Base-by-base conservation (phyloP, 2,888 invertebrate genomes). In the Scaptodrosophila latifasciaeformis region DNA sequence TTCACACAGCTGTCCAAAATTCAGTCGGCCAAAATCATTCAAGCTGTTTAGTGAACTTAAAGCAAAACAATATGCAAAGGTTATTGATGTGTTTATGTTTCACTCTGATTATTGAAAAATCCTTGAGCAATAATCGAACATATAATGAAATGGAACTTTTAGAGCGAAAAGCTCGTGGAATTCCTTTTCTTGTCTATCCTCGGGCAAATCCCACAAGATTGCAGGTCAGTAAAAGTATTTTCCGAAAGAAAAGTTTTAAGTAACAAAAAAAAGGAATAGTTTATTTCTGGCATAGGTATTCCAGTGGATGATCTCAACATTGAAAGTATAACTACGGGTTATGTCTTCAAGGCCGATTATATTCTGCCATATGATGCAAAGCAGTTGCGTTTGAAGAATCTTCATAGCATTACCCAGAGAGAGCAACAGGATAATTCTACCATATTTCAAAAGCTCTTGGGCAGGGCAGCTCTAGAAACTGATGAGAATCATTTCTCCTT, bases 271-370 rank as follows among this genome's bases (percentile, higher is more conserved):
- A 24, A 24, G 24, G 7, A 7, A 3, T 24, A 65, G 69, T 46
- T 67, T 49, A 61, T 62, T 42, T 56, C 43, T n/a, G 61, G 64
- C 15, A 72, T 77, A 53, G 77, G 62, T 43, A 60, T 59, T 27
- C 64, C 62, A 0, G 62, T 57, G 1, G 58, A 61, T 9, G 55
- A 52, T 45, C 60, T 67, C 0, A 45, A 59, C 2, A 5, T 47
- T 13, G 67, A 70, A 43, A 49, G 62, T 2, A 65, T 82, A 35
- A 60, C 70, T 4, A 64, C 65, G 0, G 72, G 75, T 0, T 75
- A 68, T 42, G 81, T 81, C n/a, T n/a, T 82, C 0, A 81, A 82
- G 48, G 75, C 76, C 0, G 62, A 76, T 10, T 81, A 81, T 17
- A 64, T 45, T 40, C 27, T 82, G 47, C 70, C 68, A 7, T 50